Percentiles rank a stretch among this genome's conserved stretches.
These are phyloP conservation scores for Dromococcyx pavoninus DNA, from an alignment of 2,797 vertebrate species.

Conservation along the genomic window DNA sequence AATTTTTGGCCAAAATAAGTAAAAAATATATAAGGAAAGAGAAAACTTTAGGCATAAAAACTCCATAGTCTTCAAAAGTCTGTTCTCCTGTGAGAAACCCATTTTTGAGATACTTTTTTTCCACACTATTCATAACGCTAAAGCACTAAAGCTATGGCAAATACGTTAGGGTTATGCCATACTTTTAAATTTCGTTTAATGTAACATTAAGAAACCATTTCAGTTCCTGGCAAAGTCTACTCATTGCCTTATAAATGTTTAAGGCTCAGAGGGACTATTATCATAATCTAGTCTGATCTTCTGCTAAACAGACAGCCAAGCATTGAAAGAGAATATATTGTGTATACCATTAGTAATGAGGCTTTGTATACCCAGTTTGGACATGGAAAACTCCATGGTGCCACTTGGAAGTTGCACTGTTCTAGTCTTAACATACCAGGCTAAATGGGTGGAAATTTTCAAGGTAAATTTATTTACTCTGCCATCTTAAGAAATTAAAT, in stretches of 20 bases:
- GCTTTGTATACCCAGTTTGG: not conserved
- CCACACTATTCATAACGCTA: not conserved
- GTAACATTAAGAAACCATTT: not conserved
- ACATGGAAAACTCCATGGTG: not conserved
- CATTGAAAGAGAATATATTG: not conserved
- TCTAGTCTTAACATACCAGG: not conserved
- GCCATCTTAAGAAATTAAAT: not conserved
- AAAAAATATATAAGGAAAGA: not conserved
- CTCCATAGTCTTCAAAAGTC: not conserved
- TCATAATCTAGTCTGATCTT: not conserved
- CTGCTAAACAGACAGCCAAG: not conserved
- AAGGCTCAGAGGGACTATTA: not conserved
- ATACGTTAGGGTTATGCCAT: not conserved
- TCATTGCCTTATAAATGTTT: constrained; percentile 13
- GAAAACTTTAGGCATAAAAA: not conserved
- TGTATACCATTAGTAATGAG: not conserved
- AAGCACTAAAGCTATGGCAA: not conserved
- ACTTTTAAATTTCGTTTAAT: not conserved
- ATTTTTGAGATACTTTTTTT: not conserved
- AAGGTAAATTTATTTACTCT: not conserved
- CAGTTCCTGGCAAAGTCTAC: not conserved
- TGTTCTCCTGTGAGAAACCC: not conserved
- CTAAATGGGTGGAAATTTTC: not conserved
- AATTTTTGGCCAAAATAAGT: not conserved
- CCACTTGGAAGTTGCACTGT: not conserved